Conservation (phyloP, 1,140 invertebrate species). For the Zaprionus kolodkinae region DNA sequence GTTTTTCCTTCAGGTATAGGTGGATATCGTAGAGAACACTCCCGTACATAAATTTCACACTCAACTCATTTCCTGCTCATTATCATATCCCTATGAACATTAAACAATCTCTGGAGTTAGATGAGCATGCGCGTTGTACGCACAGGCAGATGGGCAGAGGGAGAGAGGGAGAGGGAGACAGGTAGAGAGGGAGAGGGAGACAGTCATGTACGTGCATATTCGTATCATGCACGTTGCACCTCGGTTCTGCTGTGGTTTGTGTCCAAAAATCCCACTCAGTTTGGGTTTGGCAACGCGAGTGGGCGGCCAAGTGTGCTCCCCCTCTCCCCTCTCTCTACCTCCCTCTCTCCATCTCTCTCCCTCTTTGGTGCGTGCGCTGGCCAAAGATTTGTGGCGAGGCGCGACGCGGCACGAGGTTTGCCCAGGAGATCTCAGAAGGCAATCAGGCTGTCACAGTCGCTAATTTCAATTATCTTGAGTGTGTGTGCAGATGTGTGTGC, state of each 20-base stretch:
- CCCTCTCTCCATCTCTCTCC: not conserved
- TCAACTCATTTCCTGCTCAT: slow-evolving; percentile 81
- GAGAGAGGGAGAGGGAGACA: not conserved
- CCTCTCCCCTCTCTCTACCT: not conserved
- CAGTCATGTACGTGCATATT: not conserved
- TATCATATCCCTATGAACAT: slow-evolving; percentile 71
- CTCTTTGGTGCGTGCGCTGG: slow-evolving; percentile 14
- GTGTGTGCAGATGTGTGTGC: slow-evolving; percentile 57
- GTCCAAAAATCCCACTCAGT: slow-evolving; percentile 77
- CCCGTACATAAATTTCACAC: slow-evolving; percentile 79
- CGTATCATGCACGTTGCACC: slow-evolving; percentile 4
- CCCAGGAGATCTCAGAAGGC: slow-evolving; percentile 63
- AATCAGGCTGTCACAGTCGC: slow-evolving; percentile 79
- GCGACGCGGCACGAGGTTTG: slow-evolving; percentile 5
- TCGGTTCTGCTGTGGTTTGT: slow-evolving; percentile 20
- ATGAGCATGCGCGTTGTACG: slow-evolving; percentile 44
- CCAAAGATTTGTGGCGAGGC: slow-evolving; percentile 61
- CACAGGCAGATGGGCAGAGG: not conserved
- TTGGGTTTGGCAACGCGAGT: slow-evolving; percentile 71
- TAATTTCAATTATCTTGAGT: slow-evolving; percentile 80
- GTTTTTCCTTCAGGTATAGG: slow-evolving; percentile 6
- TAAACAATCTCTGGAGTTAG: slow-evolving; percentile 57
- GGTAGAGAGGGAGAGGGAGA: not conserved
- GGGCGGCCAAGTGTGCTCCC: slow-evolving; percentile 41
- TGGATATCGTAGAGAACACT: slow-evolving; percentile 43